Conservation (phyloP, 2,113 vertebrate species). For the Ophthalmolycus amberensis region DNA sequence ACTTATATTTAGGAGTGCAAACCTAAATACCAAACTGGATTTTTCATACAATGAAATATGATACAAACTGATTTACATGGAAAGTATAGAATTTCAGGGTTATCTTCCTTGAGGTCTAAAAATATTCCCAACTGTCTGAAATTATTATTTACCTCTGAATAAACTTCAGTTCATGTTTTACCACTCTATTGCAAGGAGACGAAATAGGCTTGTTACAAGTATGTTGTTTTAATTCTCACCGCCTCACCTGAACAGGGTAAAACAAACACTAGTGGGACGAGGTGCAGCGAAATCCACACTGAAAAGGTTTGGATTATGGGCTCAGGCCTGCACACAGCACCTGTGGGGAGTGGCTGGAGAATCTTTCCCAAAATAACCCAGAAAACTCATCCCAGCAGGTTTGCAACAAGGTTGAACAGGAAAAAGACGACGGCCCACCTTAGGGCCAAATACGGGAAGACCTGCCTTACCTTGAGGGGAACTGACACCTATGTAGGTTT, state of each 20-base stretch:
- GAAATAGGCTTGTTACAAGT: background rate
- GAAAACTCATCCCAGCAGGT: slow-evolving; percentile 60
- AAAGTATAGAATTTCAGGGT: background rate
- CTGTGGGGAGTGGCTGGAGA: slow-evolving; percentile 72
- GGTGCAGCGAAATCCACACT: slow-evolving; percentile 50
- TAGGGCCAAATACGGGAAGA: slow-evolving; percentile 47
- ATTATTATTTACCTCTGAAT: background rate
- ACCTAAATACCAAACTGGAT: background rate
- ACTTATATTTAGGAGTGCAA: background rate
- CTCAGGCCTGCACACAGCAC: slow-evolving; percentile 69
- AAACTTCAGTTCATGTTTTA: background rate
- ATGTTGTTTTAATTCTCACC: background rate
- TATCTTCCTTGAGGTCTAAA: background rate
- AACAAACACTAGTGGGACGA: slow-evolving; percentile 34
- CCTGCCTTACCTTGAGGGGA: slow-evolving; percentile 48
- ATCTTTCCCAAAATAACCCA: slow-evolving; percentile 52
- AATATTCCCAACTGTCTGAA: background rate
- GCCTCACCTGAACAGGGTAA: slow-evolving; percentile 1
- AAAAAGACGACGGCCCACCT: slow-evolving; percentile 50
- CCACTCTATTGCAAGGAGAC: background rate
- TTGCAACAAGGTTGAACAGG: slow-evolving; percentile 58
- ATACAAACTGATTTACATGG: background rate
- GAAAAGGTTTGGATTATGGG: slow-evolving; percentile 69
- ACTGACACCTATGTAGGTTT: slow-evolving; percentile 64
- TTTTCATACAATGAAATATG: background rate